Base-by-base conservation (phyloP, 2,113 vertebrate genomes). In the Hippoglossus stenolepis region DNA sequence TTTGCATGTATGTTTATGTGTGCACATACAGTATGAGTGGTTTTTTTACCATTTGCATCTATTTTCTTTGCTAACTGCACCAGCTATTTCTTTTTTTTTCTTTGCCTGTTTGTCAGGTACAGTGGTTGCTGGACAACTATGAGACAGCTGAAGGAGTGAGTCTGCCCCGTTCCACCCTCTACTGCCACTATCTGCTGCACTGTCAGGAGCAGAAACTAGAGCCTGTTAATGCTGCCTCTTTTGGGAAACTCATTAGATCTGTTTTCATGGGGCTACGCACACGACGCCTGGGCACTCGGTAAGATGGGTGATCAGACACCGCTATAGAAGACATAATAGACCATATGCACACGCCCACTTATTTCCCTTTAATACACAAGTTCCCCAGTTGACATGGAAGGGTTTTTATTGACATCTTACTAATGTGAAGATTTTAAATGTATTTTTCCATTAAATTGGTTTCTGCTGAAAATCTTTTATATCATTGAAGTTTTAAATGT, bases 51-150 rank as follows among this genome's bases (percentile, higher is more conserved):
- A 7, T 40, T 65, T 59, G 14, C 53, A 6, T 53, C n/a, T 47
- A 17, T 23, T 63, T 35, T 57, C 69, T 88, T 92, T 91, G 87
- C 85, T 94, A 86, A 94, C 82, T 88, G 90, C 87, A 83, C 84
- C 87, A 92, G 91, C 85, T 80, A 0, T 87, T 73, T 90, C 80
- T 78, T 73, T 79, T 69, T 28, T 78, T 79, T 74, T 75, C 57
- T 15, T 85, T 93, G 86, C 89, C 90, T 92, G 85, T 47, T 82
- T 89, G 90, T 85, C 92, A 98, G 97, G 96, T 97, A 82, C 97
- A 98, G 95, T 97, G 96, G 97, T 95, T 98, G 79, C 92, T 98
- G 92, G 97, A 98, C 90, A 98, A 98, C 94, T 98, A 98, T 57
- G 97, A 98, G 91, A 98, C 97, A 0, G 97, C 96, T 0, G 97